Conservation (phyloP, 2,797 vertebrate species). For the Lemur catta region DNA sequence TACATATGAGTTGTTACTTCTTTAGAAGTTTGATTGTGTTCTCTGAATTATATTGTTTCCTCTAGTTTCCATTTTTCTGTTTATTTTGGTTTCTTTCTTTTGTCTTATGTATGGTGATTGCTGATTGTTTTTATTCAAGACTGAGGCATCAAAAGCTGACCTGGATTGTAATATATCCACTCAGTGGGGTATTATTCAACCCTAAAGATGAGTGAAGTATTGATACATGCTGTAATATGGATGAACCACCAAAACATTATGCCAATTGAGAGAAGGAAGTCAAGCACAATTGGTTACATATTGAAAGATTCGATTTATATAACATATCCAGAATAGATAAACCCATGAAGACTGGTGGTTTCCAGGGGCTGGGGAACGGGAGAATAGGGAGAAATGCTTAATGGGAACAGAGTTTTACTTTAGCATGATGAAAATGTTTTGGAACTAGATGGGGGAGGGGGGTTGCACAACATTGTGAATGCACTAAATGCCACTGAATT, state of each 20-base stretch:
- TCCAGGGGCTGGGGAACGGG: not conserved
- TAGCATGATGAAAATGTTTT: not conserved
- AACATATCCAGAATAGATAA: not conserved
- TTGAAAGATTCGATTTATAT: not conserved
- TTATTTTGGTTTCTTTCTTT: conserved; percentile 11
- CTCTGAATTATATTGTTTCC: not conserved
- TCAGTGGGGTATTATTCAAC: not conserved
- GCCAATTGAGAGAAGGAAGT: not conserved
- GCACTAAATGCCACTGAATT: not conserved
- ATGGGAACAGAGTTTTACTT: not conserved
- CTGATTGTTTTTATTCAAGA: not conserved
- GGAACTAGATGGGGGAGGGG: not conserved
- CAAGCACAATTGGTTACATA: not conserved
- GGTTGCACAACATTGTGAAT: not conserved
- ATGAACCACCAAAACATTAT: not conserved
- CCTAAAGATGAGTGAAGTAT: not conserved
- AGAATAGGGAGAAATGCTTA: not conserved
- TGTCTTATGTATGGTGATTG: not conserved
- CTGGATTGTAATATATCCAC: not conserved
- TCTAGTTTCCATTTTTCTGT: not conserved
- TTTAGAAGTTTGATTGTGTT: not conserved
- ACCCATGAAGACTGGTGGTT: not conserved
- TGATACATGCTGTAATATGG: not conserved
- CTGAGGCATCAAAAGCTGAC: not conserved
- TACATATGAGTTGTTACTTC: not conserved